A percentile compares a stretch with the other conserved stretches of the same genome.
Conservation (phyloP, 1,140 invertebrate genomes). For the Penaeus japonicus region DNA sequence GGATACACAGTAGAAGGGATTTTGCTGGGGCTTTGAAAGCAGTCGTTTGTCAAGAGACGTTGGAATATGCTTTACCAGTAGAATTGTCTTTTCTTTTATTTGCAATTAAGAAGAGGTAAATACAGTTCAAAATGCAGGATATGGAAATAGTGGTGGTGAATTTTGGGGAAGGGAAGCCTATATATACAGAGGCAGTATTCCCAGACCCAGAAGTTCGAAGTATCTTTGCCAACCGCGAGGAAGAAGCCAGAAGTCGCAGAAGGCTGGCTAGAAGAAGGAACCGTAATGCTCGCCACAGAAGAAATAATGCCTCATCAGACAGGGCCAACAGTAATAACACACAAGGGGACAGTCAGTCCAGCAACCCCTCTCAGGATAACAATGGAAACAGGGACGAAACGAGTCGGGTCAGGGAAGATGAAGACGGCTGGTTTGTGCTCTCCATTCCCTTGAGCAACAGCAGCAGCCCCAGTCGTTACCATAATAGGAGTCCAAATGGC, state of each 20-base stretch:
- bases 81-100: not conserved
- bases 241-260: not conserved
- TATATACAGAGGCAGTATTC: conserved; percentile 41
- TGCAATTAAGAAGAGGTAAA: not conserved
- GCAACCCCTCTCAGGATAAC: too few species aligned
- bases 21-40: too few species aligned
- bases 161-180: conserved; percentile 17
- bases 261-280: too few species aligned
- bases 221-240: conserved; percentile 28
- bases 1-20: too few species aligned
- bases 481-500: not conserved
- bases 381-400: too few species aligned
- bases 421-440: not conserved
- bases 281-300: conserved; percentile 25
- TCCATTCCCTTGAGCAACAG: not conserved
- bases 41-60: too few species aligned
- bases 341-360: not conserved
- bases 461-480: not conserved
- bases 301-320: not conserved
- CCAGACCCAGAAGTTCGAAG: conserved; percentile 39
- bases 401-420: not conserved
- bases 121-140: conserved; percentile 18
- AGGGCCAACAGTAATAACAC: not conserved
- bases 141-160: conserved; percentile 45
- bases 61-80: not conserved